Evolutionary conservation across 2,888 invertebrate species (phyloP).

Genomic region (Capitulum mitella): DNA sequence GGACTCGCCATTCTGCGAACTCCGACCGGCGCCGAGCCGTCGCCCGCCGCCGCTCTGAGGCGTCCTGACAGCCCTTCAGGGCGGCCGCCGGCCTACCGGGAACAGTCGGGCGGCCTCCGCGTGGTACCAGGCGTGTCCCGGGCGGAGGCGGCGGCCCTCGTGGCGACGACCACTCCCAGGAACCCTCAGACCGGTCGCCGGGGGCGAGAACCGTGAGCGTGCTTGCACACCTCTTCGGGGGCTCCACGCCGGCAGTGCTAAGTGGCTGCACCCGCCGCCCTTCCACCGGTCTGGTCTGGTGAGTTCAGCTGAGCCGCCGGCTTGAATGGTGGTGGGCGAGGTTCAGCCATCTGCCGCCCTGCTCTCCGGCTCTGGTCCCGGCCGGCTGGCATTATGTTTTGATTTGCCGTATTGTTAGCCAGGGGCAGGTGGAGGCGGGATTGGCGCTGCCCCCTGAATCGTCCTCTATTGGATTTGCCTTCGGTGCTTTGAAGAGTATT

Average conservation of each 20-base stretch:
- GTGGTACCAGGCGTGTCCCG: too few species aligned
- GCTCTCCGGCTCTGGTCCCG: too few species aligned
- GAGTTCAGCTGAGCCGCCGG: background rate
- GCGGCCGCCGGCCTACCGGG: too few species aligned
- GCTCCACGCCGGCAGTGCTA: background rate
- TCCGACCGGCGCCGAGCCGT: too few species aligned
- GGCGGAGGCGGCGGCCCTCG: too few species aligned
- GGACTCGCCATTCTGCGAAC: too few species aligned
- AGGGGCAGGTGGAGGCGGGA: conserved; percentile 15
- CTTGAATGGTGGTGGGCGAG: background rate
- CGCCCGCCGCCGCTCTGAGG: too few species aligned
- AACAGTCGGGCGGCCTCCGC: too few species aligned
- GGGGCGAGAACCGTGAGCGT: too few species aligned
- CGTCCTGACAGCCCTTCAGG: too few species aligned
- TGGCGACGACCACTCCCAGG: too few species aligned
- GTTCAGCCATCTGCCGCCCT: background rate
- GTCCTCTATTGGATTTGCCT: conserved; percentile 5
- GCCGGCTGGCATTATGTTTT: background rate
- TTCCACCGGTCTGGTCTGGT: background rate
- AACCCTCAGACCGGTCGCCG: too few species aligned
- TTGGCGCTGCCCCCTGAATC: background rate
- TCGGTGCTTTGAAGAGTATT: background rate
- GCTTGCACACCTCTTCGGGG: background rate
- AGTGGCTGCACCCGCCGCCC: background rate
- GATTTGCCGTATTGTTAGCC: conserved; percentile 2